phyloP scores from a whole-genome alignment of 2,113 vertebrate species.

The Entosphenus tridentatus region DNA sequence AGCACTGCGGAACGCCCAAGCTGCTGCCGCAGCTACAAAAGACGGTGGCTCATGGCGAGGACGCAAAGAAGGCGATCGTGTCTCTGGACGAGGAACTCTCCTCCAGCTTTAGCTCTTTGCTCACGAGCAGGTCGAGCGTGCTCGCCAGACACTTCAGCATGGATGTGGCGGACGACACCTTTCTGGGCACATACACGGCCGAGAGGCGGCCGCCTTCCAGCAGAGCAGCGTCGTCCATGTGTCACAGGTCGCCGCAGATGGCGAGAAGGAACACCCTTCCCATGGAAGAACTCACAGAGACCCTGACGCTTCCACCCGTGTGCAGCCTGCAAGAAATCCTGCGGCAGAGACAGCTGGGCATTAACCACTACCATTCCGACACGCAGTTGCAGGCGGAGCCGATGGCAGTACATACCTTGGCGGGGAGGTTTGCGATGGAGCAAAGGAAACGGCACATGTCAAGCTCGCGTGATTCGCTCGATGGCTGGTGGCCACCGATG shows the following conservation, averaged over 20 bases:
- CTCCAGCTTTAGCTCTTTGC: slow-evolving; percentile 21
- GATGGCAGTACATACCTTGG: too few relatives aligned
- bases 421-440: too few relatives aligned
- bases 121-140: slow-evolving; percentile 17
- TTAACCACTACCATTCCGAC: slow-evolving; percentile 50
- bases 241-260: slow-evolving; percentile 17
- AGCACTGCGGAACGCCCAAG: slow-evolving; percentile 20
- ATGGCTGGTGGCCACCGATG: too few relatives aligned
- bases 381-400: slow-evolving; percentile 26
- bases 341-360: slow-evolving; percentile 31
- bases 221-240: slow-evolving; percentile 17
- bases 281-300: slow-evolving; percentile 13
- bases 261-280: too few relatives aligned
- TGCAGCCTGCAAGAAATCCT: slow-evolving; percentile 43
- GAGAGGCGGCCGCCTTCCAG: slow-evolving; percentile 26
- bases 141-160: slow-evolving; percentile 37
- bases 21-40: slow-evolving; percentile 27
- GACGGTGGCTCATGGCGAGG: slow-evolving; percentile 29
- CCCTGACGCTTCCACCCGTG: slow-evolving; percentile 25
- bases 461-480: too few relatives aligned
- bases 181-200: slow-evolving; percentile 25
- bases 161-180: slow-evolving; percentile 33
- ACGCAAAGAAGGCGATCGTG: slow-evolving; percentile 29
- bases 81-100: slow-evolving; percentile 31
- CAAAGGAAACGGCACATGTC: too few relatives aligned